Evolutionary conservation across 2,888 invertebrate species (phyloP).

Genomic region (Tinea trinotella): DNA sequence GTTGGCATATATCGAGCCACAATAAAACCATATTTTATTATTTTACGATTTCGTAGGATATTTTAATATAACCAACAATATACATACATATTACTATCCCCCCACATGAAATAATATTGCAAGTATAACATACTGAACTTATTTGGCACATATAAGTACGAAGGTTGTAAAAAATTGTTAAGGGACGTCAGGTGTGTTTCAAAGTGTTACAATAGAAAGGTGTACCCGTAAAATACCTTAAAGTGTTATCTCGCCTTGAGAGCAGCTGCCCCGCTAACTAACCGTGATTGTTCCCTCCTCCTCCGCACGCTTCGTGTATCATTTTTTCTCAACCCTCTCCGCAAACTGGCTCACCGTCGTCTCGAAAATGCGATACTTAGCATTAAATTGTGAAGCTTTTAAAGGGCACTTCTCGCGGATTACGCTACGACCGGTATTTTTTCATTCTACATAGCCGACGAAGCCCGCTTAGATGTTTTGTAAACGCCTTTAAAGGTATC

Average conservation of each 20-base stretch:
- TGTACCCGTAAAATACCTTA: conserved; percentile 18
- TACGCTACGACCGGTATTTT: conserved; percentile 47
- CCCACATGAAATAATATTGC: too few species aligned
- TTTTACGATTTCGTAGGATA: too few species aligned
- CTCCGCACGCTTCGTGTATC: conserved; percentile 40
- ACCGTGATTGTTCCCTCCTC: conserved; percentile 44
- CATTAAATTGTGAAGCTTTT: conserved; percentile 65
- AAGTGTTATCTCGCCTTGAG: conserved; percentile 29
- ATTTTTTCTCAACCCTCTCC: conserved; percentile 58
- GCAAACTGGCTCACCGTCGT: conserved; percentile 45
- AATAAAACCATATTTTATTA: too few species aligned
- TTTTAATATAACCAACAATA: too few species aligned
- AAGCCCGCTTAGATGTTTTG: conserved; percentile 53
- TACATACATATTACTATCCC: too few species aligned
- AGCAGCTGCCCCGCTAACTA: conserved; percentile 59
- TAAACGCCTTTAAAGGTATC: conserved; percentile 67
- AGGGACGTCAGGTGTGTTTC: neutral
- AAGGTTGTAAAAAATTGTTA: too few species aligned
- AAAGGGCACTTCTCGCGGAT: conserved; percentile 56
- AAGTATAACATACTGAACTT: too few species aligned
- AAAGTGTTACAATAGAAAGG: neutral
- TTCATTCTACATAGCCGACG: conserved; percentile 44
- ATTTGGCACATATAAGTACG: too few species aligned
- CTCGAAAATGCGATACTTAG: conserved; percentile 65
- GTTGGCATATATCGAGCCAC: too few species aligned